Percentiles rank a stretch among this genome's conserved stretches.
Evolutionary conservation across 2,797 vertebrate genomes (phyloP).

Genomic region (Acipenser ruthenus): DNA sequence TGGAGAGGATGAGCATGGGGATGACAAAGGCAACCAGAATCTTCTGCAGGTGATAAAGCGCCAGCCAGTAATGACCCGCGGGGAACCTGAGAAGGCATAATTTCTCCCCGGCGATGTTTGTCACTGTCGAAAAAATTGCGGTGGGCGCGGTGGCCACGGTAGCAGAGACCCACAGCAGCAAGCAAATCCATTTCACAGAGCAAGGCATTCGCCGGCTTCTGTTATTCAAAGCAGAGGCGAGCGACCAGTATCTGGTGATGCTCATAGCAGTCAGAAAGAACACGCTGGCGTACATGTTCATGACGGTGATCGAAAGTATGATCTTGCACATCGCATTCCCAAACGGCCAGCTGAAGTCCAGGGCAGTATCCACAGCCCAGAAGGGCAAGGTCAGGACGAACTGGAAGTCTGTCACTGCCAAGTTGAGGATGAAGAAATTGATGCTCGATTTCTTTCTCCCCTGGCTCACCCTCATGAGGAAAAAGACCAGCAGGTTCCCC

Average conservation of each 20-base stretch:
- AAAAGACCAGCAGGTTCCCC: constrained; percentile 61
- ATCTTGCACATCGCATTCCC: constrained; percentile 71
- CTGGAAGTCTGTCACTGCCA: constrained; percentile 64
- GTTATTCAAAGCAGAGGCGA: constrained; percentile 53
- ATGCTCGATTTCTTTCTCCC: constrained; percentile 50
- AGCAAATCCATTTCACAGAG: constrained; percentile 43
- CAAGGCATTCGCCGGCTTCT: constrained; percentile 21
- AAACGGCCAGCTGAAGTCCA: constrained; percentile 77
- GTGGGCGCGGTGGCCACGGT: constrained; percentile 56
- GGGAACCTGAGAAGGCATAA: constrained; percentile 61
- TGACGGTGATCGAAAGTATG: constrained; percentile 64
- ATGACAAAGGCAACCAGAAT: constrained; percentile 59
- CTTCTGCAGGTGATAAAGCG: constrained; percentile 66
- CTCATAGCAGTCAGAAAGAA: constrained; percentile 74
- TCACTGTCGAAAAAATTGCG: constrained; percentile 56
- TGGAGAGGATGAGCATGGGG: constrained; percentile 53
- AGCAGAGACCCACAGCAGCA: constrained; percentile 52
- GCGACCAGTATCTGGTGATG: constrained; percentile 61
- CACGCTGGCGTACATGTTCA: constrained; percentile 78
- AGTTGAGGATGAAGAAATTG: constrained; percentile 59
- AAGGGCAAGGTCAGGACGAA: constrained; percentile 71
- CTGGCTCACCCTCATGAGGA: constrained; percentile 51
- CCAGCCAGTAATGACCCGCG: constrained; percentile 58
- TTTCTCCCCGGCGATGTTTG: constrained; percentile 55
- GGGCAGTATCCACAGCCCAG: constrained; percentile 69